These are phyloP conservation scores for Ganaspis brasiliensis DNA, from an alignment of 2,888 invertebrate species.

Conservation along the genomic window DNA sequence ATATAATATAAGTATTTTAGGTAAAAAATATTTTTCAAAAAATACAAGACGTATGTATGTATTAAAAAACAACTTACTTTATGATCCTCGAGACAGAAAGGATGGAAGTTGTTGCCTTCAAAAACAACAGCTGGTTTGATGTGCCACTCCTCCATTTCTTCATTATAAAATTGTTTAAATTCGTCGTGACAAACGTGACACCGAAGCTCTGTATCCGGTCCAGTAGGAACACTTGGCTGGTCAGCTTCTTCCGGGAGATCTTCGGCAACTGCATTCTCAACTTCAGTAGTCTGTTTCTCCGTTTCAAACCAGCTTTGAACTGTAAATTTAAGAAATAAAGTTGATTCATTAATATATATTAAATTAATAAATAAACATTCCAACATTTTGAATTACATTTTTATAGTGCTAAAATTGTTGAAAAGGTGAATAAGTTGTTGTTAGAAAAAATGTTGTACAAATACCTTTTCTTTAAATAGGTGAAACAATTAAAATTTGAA, in stretches of 20 bases:
- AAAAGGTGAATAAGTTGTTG: too few species aligned
- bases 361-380: conserved; percentile 41
- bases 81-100: conserved; percentile 93
- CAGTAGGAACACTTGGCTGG: conserved; percentile 88
- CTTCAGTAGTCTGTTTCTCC: conserved; percentile 84
- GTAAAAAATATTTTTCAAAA: neutral
- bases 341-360: too few species aligned
- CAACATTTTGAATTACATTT: conserved; percentile 11
- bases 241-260: conserved; percentile 84
- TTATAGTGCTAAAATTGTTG: too few species aligned
- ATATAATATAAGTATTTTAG: conserved; percentile 40
- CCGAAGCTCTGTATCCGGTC: conserved; percentile 84
- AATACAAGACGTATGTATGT: neutral
- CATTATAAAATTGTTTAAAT: conserved; percentile 97
- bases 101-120: conserved; percentile 92
- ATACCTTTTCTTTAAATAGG: too few species aligned
- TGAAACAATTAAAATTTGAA: too few species aligned
- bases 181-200: conserved; percentile 96
- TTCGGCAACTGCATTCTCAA: conserved; percentile 82
- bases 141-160: conserved; percentile 99
- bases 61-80: conserved; percentile 82
- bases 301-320: conserved; percentile 95
- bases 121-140: conserved; percentile 90
- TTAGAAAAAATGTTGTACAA: too few species aligned
- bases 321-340: too few species aligned